Evolutionary conservation across 1,140 invertebrate genomes (phyloP).

Genomic region (Drosophila oshimai): DNA sequence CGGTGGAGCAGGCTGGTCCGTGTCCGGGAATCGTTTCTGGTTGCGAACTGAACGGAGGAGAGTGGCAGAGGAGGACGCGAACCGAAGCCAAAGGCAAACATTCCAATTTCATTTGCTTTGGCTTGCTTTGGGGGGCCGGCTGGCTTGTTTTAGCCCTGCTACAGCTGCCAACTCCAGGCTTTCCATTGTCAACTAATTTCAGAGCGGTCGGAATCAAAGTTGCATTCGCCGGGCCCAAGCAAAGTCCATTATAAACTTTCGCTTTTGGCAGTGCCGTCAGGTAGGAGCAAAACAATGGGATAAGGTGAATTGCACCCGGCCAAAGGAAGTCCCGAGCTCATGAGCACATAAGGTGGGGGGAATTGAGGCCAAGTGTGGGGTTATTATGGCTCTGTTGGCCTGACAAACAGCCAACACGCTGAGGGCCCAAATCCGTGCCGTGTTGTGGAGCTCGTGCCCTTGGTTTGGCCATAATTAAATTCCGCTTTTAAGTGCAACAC

Average conservation of each 20-base stretch:
- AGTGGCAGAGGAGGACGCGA: neutral
- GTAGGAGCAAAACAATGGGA: constrained; percentile 19
- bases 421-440: constrained; percentile 9
- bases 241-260: constrained; percentile 35
- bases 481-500: constrained; percentile 30
- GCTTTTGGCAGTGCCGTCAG: constrained; percentile 24
- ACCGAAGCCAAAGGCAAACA: constrained; percentile 38
- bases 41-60: neutral
- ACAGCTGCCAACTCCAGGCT: constrained; percentile 6
- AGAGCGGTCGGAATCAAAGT: constrained; percentile 21
- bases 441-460: constrained; percentile 10
- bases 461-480: constrained; percentile 34
- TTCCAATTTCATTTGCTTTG: constrained; percentile 66
- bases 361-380: constrained; percentile 25
- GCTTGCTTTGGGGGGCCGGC: constrained; percentile 34
- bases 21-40: constrained; percentile 11
- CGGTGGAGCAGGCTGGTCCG: neutral
- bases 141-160: constrained; percentile 3
- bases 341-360: neutral
- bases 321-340: neutral
- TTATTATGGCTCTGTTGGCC: constrained; percentile 16
- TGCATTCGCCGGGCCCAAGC: constrained; percentile 3
- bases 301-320: neutral
- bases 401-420: neutral
- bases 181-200: constrained; percentile 61